Percentiles rank a stretch among this genome's conserved stretches.
These are phyloP conservation scores for Dicentrarchus labrax DNA, from an alignment of 2,113 vertebrate genomes.

Conservation along the genomic window DNA sequence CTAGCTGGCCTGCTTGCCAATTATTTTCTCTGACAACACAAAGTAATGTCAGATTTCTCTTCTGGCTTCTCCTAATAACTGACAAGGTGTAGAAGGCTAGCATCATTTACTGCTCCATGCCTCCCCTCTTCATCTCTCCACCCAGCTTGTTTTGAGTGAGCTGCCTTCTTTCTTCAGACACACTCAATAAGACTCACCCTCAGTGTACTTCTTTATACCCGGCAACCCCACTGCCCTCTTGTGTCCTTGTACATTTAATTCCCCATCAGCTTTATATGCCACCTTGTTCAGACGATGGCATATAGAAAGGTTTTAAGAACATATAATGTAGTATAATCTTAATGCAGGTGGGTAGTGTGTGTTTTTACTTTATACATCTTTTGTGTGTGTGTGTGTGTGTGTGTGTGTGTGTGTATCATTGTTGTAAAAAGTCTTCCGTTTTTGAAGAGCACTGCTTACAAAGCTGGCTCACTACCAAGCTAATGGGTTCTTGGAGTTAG, in stretches of 20 bases:
- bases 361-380: constrained; percentile 29
- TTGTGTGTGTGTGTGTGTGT: not conserved
- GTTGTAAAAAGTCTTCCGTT: constrained; percentile 82
- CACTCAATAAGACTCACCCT: constrained; percentile 54
- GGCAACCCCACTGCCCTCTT: constrained; percentile 57
- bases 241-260: constrained; percentile 55
- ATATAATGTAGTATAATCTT: constrained; percentile 5
- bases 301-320: constrained; percentile 17
- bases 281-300: constrained; percentile 6
- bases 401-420: not conserved
- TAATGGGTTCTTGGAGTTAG: constrained; percentile 88
- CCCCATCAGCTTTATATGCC: constrained; percentile 41
- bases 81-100: constrained; percentile 79
- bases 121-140: constrained; percentile 70
- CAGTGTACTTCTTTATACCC: constrained; percentile 38
- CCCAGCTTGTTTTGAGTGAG: constrained; percentile 69
- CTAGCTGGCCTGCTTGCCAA: constrained; percentile 68
- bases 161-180: constrained; percentile 59
- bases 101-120: constrained; percentile 79
- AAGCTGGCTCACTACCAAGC: constrained; percentile 82
- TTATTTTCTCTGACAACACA: constrained; percentile 80
- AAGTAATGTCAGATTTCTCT: constrained; percentile 80
- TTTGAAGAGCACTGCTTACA: constrained; percentile 89
- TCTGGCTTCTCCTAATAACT: constrained; percentile 80
- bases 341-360: not conserved